Evolutionary conservation across 2,888 invertebrate species (phyloP).

Genomic region (Trachelus troglodyta): DNA sequence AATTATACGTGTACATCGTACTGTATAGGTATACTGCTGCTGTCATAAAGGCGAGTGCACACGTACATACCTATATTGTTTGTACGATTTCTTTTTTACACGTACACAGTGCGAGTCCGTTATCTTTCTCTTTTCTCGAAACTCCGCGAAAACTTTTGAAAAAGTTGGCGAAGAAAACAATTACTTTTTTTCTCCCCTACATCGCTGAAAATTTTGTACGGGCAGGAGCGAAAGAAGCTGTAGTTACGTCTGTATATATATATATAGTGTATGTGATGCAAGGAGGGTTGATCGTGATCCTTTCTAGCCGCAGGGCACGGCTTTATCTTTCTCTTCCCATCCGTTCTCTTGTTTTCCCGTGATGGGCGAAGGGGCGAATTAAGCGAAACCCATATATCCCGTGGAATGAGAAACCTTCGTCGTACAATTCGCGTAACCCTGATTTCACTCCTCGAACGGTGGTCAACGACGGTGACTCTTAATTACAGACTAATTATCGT

Average conservation of each 20-base stretch:
- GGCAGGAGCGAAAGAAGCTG: not conserved
- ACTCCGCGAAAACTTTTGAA: not conserved
- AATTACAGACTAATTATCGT: not conserved
- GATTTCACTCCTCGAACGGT: not conserved
- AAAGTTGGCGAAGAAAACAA: not conserved
- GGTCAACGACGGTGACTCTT: not conserved
- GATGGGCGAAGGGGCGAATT: not conserved
- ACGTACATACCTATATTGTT: not conserved
- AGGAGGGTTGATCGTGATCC: not conserved
- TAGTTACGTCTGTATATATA: not conserved
- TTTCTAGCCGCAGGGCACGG: not conserved
- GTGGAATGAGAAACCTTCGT: not conserved
- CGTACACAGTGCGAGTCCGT: not conserved
- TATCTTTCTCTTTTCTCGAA: not conserved
- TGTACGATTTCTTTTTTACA: not conserved
- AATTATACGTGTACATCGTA: no score
- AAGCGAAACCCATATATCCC: not conserved
- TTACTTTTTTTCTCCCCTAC: not conserved
- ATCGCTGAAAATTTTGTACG: not conserved
- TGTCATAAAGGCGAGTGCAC: not conserved
- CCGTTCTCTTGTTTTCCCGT: not conserved
- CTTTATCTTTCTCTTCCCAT: not conserved
- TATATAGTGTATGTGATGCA: not conserved
- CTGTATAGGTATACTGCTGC: not conserved
- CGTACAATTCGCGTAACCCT: not conserved